These are phyloP conservation scores for Hirtodrosophila confusa DNA, from an alignment of 2,888 invertebrate genomes.

Conservation along the genomic window DNA sequence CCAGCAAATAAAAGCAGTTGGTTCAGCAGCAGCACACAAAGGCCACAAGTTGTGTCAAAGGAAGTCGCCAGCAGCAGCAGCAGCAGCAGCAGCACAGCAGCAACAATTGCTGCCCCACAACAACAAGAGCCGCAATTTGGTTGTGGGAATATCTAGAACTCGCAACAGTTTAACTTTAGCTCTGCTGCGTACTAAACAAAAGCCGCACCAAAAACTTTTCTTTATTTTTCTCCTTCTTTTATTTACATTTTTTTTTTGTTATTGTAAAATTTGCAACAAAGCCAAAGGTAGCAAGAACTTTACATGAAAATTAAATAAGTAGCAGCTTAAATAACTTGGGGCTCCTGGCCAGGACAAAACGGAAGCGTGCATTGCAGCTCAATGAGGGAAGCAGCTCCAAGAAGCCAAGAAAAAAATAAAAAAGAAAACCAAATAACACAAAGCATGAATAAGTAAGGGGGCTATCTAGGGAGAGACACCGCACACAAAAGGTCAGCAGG, in stretches of 20 bases:
- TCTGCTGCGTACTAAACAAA: constrained; percentile 31
- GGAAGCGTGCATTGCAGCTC: constrained; percentile 37
- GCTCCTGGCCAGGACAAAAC: constrained; percentile 9
- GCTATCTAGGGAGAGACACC: constrained; percentile 13
- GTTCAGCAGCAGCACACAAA: constrained; percentile 23
- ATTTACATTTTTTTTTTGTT: constrained; percentile 2
- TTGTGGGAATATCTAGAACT: constrained; percentile 28
- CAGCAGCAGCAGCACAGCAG: constrained; percentile 22
- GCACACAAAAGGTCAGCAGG: constrained; percentile 47
- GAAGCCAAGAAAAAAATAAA: background rate
- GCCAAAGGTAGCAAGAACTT: constrained; percentile 43
- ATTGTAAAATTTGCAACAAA: background rate
- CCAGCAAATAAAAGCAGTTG: constrained; percentile 5
- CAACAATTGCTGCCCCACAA: background rate
- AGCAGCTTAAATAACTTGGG: constrained; percentile 74
- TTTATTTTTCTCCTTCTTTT: constrained; percentile 7
- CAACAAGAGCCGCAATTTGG: constrained; percentile 12
- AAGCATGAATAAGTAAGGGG: constrained; percentile 47
- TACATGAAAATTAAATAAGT: constrained; percentile 80
- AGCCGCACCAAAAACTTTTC: constrained; percentile 14
- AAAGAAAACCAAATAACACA: constrained; percentile 46
- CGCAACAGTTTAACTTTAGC: constrained; percentile 33
- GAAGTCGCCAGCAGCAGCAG: constrained; percentile 36
- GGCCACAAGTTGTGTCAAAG: constrained; percentile 61
- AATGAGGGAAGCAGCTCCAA: constrained; percentile 16